Base-by-base conservation (phyloP, 1,140 invertebrate species). In the Holcopasites calliopsidis region DNA sequence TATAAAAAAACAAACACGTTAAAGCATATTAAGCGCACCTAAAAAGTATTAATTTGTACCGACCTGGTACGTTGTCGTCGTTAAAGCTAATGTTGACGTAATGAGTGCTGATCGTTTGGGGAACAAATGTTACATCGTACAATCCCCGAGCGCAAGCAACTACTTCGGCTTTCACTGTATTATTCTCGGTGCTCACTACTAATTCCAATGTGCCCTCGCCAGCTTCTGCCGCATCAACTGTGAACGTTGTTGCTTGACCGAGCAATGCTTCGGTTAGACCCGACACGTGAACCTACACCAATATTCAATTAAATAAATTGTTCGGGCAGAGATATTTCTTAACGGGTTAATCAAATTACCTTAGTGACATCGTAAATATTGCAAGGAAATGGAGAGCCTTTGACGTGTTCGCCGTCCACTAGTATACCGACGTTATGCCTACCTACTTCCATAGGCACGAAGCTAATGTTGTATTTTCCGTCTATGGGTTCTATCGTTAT, bases 41-140 rank as follows among this genome's bases (percentile, higher is more conserved):
- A n/a, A n/a, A n/a, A n/a, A n/a, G n/a, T n/a, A n/a, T n/a, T 62
- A 16, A 23, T 21, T 10, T 57, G 42, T 8, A 55, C 54, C 54
- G 62, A 95, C 95, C 93, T 80, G 96, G 96, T 11, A 99, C 96
- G 66, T 96, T 94, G 85, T 98, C 96, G 77, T 98, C 98, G 86
- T 99, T 99, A 91, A 99, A 99, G 10, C 96, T 97, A 70, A 99
- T 98, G 84, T 98, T 98, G 4, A 99, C 97, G 86, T 95, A 98
- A 92, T 99, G 98, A 6, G 97, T 94, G 66, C 96, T 95, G 11
- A 95, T 93, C 55, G 97, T 96, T 88, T 97, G 95, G 0, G 98
- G 98, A 23, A 98, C 95, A 91, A 99, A 99, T 0, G 97, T 98
- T 0, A 99, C 98, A 85, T 99, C 98, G 90, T 99, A 99, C 0